Base-by-base conservation (phyloP, 1,140 invertebrate genomes). In the Lepidurus packardi region DNA sequence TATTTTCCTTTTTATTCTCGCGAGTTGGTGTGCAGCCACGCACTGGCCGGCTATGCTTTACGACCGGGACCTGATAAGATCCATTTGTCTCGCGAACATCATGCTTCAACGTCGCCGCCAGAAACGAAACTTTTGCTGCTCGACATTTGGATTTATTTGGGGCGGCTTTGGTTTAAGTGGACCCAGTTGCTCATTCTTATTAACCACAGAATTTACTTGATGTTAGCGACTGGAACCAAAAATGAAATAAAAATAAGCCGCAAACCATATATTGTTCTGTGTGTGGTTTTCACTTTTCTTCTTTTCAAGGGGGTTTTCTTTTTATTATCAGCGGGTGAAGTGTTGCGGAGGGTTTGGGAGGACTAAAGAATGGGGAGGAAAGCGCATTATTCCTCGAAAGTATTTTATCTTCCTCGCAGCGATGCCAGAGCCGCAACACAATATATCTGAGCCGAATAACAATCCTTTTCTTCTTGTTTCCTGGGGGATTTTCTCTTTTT, bases 1-100 rank as follows among this genome's bases (percentile, higher is more conserved):
- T 34, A 34, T 34, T 34, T 34, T 34, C 34, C 34, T 3, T 65
- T 65, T 21, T 21, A 21, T 21, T n/a, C 53, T 13, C 53, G 13
- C 34, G 53, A 65, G 53, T 65, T 65, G 53, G 21, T 65, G 53
- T 65, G 53, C 53, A 65, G 53, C 53, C 53, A 65, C 53, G 53
- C 53, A 65, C 21, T 65, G 53, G 53, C 53, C 53, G 21, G 53
- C 53, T 0, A 65, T 65, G 53, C 53, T 65, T 65, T 65, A 65
- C 53, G 53, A 65, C 53, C 21, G 16, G 8, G 53, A 65, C 16
- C 53, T 65, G 53, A 65, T 65, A 65, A 65, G 53, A 65, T 65
- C 53, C 53, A 65, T 65, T 65, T 65, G 53, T 65, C 53, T 65
- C 13, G n/a, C 53, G 53, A 65, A 21, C 13, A 65, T 65, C 53